A percentile compares a stretch with the other conserved stretches of the same genome.
These are phyloP conservation scores for Lonchura striata DNA, from an alignment of 2,113 vertebrate genomes.

Conservation along the genomic window DNA sequence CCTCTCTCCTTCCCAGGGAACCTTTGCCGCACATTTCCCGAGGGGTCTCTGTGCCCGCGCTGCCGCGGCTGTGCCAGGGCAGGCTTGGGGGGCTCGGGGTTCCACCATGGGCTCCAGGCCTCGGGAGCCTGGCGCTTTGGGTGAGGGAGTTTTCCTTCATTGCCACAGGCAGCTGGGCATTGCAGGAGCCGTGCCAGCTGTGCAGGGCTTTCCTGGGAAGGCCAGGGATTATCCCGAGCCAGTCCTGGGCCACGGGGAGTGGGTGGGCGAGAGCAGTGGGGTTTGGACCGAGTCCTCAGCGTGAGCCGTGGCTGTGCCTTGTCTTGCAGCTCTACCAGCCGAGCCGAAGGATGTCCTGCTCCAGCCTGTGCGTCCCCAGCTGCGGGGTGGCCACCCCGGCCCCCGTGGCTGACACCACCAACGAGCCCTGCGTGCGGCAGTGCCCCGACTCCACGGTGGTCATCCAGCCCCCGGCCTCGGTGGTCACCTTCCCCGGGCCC, in stretches of 20 bases:
- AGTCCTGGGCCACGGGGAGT: no score
- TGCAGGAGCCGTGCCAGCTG: no score
- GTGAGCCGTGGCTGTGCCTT: background rate
- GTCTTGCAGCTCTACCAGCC: background rate
- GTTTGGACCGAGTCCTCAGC: background rate
- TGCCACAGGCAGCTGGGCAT: no score
- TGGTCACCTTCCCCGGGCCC: no score
- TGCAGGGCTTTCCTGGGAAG: background rate
- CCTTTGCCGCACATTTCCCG: no score
- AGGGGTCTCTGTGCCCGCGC: background rate
- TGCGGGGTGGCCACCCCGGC: background rate
- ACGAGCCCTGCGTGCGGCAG: background rate
- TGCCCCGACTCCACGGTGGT: no score
- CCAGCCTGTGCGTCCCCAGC: background rate
- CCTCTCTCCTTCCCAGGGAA: background rate
- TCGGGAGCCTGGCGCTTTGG: fast-evolving
- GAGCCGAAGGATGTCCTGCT: background rate
- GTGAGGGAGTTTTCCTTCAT: background rate
- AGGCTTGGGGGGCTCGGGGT: background rate
- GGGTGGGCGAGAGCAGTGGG: background rate
- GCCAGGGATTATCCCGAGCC: no score
- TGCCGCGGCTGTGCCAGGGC: background rate
- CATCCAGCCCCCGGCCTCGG: no score
- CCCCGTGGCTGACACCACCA: background rate
- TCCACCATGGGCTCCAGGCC: background rate